Base-by-base conservation (phyloP, 2,797 vertebrate genomes). In the Heliangelus exortis region DNA sequence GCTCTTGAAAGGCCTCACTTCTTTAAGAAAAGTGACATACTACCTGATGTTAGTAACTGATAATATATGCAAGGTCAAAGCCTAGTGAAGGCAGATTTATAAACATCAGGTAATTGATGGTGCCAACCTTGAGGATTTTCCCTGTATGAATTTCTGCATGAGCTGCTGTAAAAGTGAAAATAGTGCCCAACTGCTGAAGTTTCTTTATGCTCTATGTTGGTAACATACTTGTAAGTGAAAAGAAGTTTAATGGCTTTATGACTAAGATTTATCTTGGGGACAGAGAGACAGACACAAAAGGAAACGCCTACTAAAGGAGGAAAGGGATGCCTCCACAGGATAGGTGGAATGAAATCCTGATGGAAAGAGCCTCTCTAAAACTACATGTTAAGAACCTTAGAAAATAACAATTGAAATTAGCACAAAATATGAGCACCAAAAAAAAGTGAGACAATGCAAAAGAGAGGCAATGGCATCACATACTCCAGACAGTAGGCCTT, bases 191-290 rank as follows among this genome's bases (percentile, higher is more conserved):
- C 45, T 58, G 45, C 51, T 47, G 15, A 58, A 74, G 63, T 45
- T 87, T 83, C 54, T 53, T 82, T 82, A 77, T 41, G 73, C 39
- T 83, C 72, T 91, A 68, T 22, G 9, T 3, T 59, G 34, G 25
- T 54, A 83, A 83, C 50, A 68, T 84, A 85, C 77, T 78, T 89
- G 41, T 63, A 92, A 91, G 68, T 58, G 28, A 85, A 84, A 81
- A 80, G 65, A 69, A 88, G 82, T 89, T 89, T 80, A 57, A 33
- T 71, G 45, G 23, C 29, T 76, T 84, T 93, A 88, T 61, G 50
- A 53, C 36, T 74, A 84, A 68, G 43, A 74, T 87, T 65, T 87
- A 54, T 61, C 75, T 71, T 80, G 61, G 48, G 41, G 88, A 88
- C 9, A 72, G 47, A 77, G 7, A 68, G 12, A 1, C 29, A 94